Evolutionary conservation across 2,113 vertebrate genomes (phyloP), one percentile per base, ranked within the genome.

Genomic region (Orycteropus afer): DNA sequence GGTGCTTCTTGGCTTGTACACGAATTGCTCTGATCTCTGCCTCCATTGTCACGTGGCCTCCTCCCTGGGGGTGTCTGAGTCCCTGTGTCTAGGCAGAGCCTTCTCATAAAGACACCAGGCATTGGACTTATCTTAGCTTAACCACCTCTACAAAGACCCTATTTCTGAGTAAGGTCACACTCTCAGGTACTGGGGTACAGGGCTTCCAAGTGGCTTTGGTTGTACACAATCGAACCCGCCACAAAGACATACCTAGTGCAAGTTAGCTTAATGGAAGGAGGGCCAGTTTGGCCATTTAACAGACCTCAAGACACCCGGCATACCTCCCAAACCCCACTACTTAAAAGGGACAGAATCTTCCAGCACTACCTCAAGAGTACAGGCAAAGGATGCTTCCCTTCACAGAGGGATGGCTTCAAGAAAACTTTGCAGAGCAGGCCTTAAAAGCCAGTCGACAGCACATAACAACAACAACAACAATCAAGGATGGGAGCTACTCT

Each of bases 271-370:
- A 7, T 18, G 10, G 37, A 8, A 61, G 15, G 25, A 45, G 9
- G 45, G 2, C 17, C 45, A 25, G 17, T 3, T 25, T 17, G 4
- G 4, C 25, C 10, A 4, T 1, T 40, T n/a, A 11, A 14, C 34
- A 22, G 14, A 3, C 49, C 2, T 0, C 2, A 1, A 11, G 6
- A 51, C 13, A 22, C 15, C 53, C 5, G 5, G 42, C 18, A 5
- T 1, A 18, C n/a, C 9, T 7, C 1, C 27, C 5, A 5, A 7
- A 6, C 7, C 4, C 15, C 22, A 2, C 0, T 18, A 47, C 49
- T 47, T 4, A 5, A 3, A 55, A 53, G 3, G 12, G 12, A 3
- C 0, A 0, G 25, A 42, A 6, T 13, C 73, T 71, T 9, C 61
- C 9, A 9, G 17, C 14, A 14, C 11, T 37, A 3, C 63, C 74